A percentile compares a stretch with the other conserved stretches of the same genome.
phyloP scores from a whole-genome alignment of 2,113 vertebrate species.

The Neodon shergylaensis region DNA sequence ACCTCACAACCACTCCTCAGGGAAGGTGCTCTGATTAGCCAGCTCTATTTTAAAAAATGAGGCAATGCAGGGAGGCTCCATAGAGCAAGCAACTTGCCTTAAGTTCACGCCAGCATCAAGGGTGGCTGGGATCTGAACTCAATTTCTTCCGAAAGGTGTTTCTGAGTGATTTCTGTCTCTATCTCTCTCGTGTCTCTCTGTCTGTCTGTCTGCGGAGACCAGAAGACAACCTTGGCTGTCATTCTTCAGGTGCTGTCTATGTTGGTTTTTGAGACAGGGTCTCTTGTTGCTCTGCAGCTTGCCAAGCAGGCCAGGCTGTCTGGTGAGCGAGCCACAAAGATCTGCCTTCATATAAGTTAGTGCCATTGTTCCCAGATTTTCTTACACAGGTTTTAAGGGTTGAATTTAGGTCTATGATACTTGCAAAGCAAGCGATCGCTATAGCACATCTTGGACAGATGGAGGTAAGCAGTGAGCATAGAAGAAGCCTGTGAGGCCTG shows the following conservation, averaged over 20 bases:
- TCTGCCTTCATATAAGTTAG: neutral
- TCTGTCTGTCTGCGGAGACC: neutral
- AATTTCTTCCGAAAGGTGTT: neutral
- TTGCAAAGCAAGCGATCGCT: neutral
- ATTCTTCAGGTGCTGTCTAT: neutral
- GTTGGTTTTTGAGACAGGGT: neutral
- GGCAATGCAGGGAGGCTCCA: slow-evolving; percentile 14
- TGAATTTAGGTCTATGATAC: neutral
- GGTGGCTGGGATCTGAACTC: neutral
- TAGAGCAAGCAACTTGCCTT: neutral
- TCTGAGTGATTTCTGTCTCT: neutral
- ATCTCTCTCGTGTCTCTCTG: neutral
- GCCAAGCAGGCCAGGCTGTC: neutral
- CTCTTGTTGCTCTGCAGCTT: neutral
- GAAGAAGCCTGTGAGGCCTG: neutral
- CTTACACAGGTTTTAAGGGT: neutral
- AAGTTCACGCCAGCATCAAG: neutral
- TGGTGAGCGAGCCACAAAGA: neutral
- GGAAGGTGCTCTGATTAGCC: slow-evolving; percentile 40
- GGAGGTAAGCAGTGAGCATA: neutral
- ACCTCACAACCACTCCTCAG: neutral
- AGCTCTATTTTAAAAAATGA: slow-evolving; percentile 55
- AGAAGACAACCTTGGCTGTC: neutral
- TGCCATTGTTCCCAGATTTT: neutral
- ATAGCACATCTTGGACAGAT: neutral